Evolutionary conservation across 2,113 vertebrate genomes (phyloP).

Genomic region (Hymenochirus boettgeri): DNA sequence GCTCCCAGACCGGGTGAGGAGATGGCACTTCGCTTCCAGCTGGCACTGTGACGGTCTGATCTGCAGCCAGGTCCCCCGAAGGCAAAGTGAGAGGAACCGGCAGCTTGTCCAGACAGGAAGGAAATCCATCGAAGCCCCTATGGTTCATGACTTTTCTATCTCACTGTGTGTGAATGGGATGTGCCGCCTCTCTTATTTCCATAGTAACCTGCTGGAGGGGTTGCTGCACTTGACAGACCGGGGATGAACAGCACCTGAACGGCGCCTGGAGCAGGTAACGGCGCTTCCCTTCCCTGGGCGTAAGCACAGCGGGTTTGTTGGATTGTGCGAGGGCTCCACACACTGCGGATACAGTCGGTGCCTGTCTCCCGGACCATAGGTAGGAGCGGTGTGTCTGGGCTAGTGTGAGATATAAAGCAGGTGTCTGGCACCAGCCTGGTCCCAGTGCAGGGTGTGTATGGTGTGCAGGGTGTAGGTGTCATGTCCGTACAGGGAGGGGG

Average conservation of each 20-base stretch:
- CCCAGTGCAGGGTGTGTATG: too few relatives aligned
- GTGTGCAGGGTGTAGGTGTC: too few relatives aligned
- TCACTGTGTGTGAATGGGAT: constrained; percentile 33
- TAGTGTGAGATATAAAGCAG: too few relatives aligned
- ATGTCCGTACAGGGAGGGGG: too few relatives aligned
- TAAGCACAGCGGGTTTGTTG: neutral
- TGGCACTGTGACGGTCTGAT: constrained; percentile 30
- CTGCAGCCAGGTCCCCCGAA: constrained; percentile 3
- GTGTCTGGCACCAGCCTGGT: too few relatives aligned
- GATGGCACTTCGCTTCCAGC: constrained; percentile 28
- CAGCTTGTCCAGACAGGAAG: neutral
- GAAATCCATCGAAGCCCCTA: neutral
- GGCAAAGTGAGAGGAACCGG: neutral
- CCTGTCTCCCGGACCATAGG: too few relatives aligned
- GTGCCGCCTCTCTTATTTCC: constrained; percentile 22
- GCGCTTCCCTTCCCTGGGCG: neutral
- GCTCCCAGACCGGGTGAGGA: neutral
- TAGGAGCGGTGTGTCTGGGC: too few relatives aligned
- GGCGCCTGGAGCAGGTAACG: constrained; percentile 29
- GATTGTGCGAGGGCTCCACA: neutral
- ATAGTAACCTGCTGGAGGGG: constrained; percentile 35
- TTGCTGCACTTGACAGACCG: constrained; percentile 23
- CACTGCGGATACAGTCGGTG: neutral
- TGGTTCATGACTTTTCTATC: neutral
- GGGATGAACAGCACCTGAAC: constrained; percentile 21